Percentiles rank a stretch among this genome's conserved stretches.
Evolutionary conservation across 2,797 vertebrate species (phyloP).

Genomic region (Acanthiza pusilla): DNA sequence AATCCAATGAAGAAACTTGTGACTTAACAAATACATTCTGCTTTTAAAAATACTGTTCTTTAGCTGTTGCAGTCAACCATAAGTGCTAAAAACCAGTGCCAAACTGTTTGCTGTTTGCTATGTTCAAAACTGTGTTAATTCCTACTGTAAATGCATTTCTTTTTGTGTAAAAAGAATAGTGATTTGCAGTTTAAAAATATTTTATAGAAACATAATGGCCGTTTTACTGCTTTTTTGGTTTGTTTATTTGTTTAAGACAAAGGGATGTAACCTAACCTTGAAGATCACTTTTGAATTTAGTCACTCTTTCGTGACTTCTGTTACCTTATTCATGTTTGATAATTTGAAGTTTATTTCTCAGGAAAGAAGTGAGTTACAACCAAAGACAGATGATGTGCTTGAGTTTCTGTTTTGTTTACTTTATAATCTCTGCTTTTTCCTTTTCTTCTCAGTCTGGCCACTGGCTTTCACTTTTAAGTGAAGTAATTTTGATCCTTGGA

Average conservation of each 20-base stretch:
- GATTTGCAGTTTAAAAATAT: background rate
- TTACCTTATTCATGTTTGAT: background rate
- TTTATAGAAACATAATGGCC: background rate
- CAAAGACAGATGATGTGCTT: background rate
- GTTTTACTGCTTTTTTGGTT: background rate
- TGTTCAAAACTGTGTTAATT: background rate
- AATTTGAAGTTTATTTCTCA: background rate
- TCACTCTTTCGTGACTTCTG: background rate
- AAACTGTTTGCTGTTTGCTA: background rate
- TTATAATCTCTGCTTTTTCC: background rate
- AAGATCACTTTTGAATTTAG: background rate
- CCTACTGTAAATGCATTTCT: background rate
- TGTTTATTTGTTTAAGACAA: background rate
- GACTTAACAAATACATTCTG: background rate
- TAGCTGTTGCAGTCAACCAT: background rate
- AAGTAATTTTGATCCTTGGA: background rate
- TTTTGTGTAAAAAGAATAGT: background rate
- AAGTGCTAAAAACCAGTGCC: background rate
- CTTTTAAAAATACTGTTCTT: background rate
- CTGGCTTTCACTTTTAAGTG: background rate
- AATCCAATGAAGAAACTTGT: slow-evolving; percentile 66
- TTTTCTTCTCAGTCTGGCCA: background rate
- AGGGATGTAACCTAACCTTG: background rate
- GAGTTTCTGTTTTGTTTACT: background rate
- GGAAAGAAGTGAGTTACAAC: background rate